Evolutionary conservation across 2,888 invertebrate species (phyloP).

Genomic region (Ophion slaviceki): DNA sequence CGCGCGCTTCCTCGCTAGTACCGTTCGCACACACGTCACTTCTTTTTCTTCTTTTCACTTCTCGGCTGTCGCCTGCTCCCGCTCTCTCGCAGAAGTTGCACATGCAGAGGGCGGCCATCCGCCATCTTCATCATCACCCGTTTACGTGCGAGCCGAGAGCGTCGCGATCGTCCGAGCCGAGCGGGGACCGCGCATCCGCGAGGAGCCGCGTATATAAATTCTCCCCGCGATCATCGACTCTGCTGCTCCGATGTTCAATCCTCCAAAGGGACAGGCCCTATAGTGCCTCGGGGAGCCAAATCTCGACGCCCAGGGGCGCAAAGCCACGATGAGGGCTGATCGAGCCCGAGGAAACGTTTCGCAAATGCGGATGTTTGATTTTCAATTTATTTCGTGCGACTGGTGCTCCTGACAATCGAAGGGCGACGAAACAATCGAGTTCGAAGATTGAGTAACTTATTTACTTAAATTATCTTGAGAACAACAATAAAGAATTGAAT

Average conservation of each 20-base stretch:
- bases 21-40: slow-evolving; percentile 55
- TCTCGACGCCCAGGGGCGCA: too few relatives aligned
- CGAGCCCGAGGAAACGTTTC: too few relatives aligned
- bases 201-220: background rate
- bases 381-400: too few relatives aligned
- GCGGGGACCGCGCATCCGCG: background rate
- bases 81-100: slow-evolving; percentile 31
- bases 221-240: background rate
- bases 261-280: background rate
- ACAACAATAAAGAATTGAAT: too few relatives aligned
- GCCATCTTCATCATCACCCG: slow-evolving; percentile 63
- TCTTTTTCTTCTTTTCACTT: slow-evolving; percentile 18
- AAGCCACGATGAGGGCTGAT: too few relatives aligned
- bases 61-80: background rate
- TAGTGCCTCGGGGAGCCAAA: too few relatives aligned
- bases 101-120: slow-evolving; percentile 42
- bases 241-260: background rate
- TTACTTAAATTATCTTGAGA: too few relatives aligned
- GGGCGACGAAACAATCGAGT: too few relatives aligned
- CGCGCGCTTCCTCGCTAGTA: slow-evolving; percentile 52
- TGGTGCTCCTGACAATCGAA: too few relatives aligned
- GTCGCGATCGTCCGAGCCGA: slow-evolving; percentile 7
- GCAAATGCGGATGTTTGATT: too few relatives aligned
- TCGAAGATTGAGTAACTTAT: too few relatives aligned
- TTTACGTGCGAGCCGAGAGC: slow-evolving; percentile 25